Base-by-base conservation (phyloP, 2,797 vertebrate species). In the Siniperca undulata region DNA sequence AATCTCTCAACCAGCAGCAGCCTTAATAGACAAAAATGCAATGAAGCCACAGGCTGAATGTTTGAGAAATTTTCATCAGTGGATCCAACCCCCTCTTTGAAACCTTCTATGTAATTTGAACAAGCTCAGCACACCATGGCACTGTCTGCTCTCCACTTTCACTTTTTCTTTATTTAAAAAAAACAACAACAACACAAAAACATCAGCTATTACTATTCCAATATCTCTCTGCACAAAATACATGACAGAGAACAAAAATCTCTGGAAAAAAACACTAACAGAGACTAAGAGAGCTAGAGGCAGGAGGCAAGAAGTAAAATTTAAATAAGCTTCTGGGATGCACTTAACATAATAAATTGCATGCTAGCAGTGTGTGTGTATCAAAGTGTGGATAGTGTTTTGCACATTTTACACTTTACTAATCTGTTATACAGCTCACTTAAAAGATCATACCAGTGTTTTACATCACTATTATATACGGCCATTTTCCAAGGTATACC, bases 61-160 rank as follows among this genome's bases (percentile, higher is more conserved):
- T 74, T 87, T 71, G 86, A 85, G 82, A 83, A 86, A 88, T 81
- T 88, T 84, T 89, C 77, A 93, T 90, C 87, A 85, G 71, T 44
- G 30, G 62, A 74, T 67, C 67, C 82, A 30, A 30, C 62, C 52
- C 64, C 40, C 42, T 58, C 59, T 81, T 70, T 38, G 30, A 89
- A 86, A 73, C 34, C 19, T 13, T 76, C 38, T 59, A 61, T 82
- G 81, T 84, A 78, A 82, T 81, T 86, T 76, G n/a, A 81, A 83
- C 69, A 17, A 76, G 60, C 61, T 36, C 16, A 24, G 44, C 53
- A 7, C 40, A 72, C 55, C 61, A 22, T 44, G 55, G 27, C 58
- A 64, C 67, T 46, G 61, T 61, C 64, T 36, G 53, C 70, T 82
- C 73, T 65, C 55, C 77, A 60, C 48, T 71, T 52, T 79, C 40